These are phyloP conservation scores for Galeopterus variegatus DNA, from an alignment of 2,113 vertebrate species.

Conservation along the genomic window DNA sequence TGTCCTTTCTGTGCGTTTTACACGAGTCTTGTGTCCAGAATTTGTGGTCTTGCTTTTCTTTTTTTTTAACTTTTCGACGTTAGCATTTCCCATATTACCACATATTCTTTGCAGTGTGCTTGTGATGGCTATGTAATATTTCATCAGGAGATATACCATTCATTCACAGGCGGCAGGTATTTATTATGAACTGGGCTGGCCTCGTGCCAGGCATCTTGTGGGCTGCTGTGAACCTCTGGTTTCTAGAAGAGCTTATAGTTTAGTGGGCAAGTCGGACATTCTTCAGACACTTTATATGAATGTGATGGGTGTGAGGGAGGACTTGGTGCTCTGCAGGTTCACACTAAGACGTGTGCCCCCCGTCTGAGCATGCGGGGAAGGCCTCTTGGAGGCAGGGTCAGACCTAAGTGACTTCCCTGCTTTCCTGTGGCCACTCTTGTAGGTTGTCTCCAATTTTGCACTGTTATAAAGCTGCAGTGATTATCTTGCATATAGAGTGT, in stretches of 20 bases:
- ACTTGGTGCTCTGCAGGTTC: not conserved
- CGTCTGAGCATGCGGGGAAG: fast-evolving
- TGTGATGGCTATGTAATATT: not conserved
- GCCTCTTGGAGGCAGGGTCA: not conserved
- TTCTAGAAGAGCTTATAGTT: not conserved
- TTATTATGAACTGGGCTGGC: not conserved
- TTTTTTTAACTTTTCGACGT: not conserved
- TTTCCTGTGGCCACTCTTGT: not conserved
- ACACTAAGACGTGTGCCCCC: not conserved
- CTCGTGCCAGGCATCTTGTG: not conserved
- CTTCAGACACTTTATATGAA: not conserved
- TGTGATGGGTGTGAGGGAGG: not conserved
- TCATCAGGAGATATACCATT: not conserved
- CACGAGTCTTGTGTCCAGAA: not conserved
- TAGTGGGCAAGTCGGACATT: not conserved
- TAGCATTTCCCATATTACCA: not conserved
- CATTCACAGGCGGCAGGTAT: not conserved
- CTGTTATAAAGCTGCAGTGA: too few species aligned
- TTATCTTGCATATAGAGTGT: not conserved
- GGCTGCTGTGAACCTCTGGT: not conserved
- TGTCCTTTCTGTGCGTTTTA: not conserved
- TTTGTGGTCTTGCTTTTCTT: not conserved
- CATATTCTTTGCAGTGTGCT: not conserved
- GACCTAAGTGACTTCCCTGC: not conserved
- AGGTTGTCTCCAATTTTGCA: not conserved